Evolutionary conservation across 2,888 invertebrate species (phyloP).

Genomic region (Eupsilia transversa): DNA sequence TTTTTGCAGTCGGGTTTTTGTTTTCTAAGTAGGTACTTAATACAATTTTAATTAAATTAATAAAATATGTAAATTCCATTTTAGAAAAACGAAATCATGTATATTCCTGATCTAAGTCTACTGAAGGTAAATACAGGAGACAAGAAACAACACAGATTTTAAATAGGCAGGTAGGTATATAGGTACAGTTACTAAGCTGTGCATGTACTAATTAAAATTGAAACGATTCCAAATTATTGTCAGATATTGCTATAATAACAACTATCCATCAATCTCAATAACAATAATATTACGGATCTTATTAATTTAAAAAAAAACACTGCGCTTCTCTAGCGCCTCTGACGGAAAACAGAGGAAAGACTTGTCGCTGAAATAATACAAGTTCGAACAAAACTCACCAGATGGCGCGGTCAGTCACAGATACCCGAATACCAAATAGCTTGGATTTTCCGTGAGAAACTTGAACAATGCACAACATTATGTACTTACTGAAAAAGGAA

Average conservation of each 20-base stretch:
- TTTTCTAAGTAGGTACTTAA: too few species aligned
- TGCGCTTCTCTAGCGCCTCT: conserved; percentile 51
- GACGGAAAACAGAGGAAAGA: conserved; percentile 20
- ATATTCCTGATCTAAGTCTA: too few species aligned
- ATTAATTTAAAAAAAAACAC: background rate
- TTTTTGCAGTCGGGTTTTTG: too few species aligned
- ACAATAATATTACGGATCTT: background rate
- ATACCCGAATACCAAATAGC: background rate
- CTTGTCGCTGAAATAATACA: conserved; percentile 1
- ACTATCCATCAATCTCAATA: background rate
- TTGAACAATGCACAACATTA: conserved; percentile 25
- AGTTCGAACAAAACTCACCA: conserved; percentile 36
- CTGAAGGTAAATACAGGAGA: too few species aligned
- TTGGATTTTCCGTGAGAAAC: conserved; percentile 27
- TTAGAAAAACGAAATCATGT: background rate
- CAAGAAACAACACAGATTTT: too few species aligned
- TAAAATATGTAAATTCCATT: too few species aligned
- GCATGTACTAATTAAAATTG: background rate
- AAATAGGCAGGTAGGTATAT: too few species aligned
- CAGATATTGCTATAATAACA: background rate
- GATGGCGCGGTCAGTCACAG: conserved; percentile 52
- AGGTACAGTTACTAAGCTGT: too few species aligned
- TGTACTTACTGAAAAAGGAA: background rate
- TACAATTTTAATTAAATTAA: too few species aligned
- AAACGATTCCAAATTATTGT: background rate